Conservation (phyloP, 2,888 invertebrate species). For the Phengaris arion region DNA sequence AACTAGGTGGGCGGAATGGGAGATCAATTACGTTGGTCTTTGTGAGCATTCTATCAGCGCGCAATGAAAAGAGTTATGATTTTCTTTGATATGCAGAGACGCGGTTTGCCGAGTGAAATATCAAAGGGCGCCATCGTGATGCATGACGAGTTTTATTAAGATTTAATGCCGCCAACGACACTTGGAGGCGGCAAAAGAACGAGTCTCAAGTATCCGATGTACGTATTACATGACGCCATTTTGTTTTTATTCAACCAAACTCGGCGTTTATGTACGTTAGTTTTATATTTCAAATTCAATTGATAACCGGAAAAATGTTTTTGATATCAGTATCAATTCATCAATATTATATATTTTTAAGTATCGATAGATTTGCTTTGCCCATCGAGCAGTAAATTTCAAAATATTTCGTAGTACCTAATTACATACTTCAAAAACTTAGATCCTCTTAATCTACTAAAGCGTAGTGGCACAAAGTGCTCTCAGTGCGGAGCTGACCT, state of each 20-base stretch:
- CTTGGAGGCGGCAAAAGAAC: conserved; percentile 78
- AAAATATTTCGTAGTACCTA: not conserved
- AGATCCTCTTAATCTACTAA: not conserved
- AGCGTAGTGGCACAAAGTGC: conserved; percentile 5
- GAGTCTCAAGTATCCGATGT: conserved; percentile 73
- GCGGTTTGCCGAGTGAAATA: conserved; percentile 78
- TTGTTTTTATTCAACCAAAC: conserved; percentile 62
- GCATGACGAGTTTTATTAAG: conserved; percentile 79
- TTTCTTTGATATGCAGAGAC: conserved; percentile 77
- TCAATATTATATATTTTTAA: not conserved
- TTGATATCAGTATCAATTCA: not conserved
- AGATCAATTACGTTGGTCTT: conserved; percentile 74
- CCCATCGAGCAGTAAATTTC: not conserved
- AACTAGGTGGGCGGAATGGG: conserved; percentile 55
- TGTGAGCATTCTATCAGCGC: conserved; percentile 75
- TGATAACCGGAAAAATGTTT: not conserved
- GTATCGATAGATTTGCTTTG: not conserved
- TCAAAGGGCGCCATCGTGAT: conserved; percentile 73
- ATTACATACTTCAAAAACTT: not conserved
- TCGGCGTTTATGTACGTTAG: conserved; percentile 32
- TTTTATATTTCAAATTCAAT: conserved; percentile 13
- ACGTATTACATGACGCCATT: conserved; percentile 75
- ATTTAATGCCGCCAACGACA: conserved; percentile 79
- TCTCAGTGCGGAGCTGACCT: not conserved
- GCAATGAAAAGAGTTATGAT: conserved; percentile 80